phyloP scores from a whole-genome alignment of 2,113 vertebrate species.

The Marmota flaviventris region DNA sequence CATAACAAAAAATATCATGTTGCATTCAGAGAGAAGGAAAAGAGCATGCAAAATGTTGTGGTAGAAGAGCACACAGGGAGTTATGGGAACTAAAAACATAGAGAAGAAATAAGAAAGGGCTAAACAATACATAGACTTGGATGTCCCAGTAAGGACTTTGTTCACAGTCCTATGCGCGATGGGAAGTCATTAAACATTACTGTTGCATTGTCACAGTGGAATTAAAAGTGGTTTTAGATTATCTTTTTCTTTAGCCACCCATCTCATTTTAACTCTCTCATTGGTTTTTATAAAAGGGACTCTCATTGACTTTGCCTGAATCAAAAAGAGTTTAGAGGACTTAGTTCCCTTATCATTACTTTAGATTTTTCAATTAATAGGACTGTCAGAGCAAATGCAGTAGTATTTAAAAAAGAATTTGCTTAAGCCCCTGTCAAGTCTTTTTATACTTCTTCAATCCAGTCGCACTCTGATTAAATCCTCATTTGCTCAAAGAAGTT shows the following conservation, averaged over 20 bases:
- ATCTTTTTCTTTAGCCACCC: background rate
- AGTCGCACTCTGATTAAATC: background rate
- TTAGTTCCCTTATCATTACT: slow-evolving; percentile 36
- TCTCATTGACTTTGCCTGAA: background rate
- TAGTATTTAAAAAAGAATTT: slow-evolving; percentile 39
- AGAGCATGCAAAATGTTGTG: background rate
- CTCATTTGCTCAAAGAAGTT: background rate
- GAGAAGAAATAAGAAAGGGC: background rate
- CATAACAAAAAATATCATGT: background rate
- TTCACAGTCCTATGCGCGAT: background rate
- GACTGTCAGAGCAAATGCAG: slow-evolving; percentile 22
- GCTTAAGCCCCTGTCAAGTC: background rate
- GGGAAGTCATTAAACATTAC: background rate
- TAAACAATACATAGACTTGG: background rate
- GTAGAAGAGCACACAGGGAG: background rate
- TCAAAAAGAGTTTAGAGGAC: slow-evolving; percentile 16
- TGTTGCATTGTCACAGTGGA: background rate
- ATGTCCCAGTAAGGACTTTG: background rate
- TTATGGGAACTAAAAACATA: background rate
- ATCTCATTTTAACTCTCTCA: slow-evolving; percentile 8
- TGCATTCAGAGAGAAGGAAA: slow-evolving; percentile 1
- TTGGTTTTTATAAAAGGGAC: slow-evolving; percentile 9
- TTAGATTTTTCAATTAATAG: slow-evolving; percentile 49
- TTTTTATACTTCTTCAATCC: slow-evolving; percentile 34
- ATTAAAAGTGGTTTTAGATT: slow-evolving; percentile 13